Percentiles rank a stretch among this genome's conserved stretches.
These are phyloP conservation scores for Rhodeus uyekii DNA, from an alignment of 2,797 vertebrate genomes.

Conservation along the genomic window DNA sequence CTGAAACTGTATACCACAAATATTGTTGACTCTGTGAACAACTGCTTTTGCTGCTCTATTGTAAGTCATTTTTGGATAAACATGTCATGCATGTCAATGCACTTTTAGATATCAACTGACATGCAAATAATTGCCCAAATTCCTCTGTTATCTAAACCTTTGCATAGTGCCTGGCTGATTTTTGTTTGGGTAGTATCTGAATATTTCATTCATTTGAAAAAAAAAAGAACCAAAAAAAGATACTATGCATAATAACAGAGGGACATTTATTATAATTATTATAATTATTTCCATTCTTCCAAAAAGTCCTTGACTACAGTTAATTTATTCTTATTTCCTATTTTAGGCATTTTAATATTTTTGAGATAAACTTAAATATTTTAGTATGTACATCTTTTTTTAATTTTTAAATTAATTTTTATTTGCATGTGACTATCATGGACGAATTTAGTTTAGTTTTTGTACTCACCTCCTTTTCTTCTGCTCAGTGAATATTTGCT, in stretches of 20 bases:
- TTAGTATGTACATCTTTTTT: neutral
- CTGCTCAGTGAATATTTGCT: constrained; percentile 19
- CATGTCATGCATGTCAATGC: no score
- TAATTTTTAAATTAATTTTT: neutral
- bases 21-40: neutral
- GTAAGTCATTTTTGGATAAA: neutral
- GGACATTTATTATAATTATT: no score
- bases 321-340: neutral
- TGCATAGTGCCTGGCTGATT: neutral
- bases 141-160: neutral
- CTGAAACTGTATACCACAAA: neutral
- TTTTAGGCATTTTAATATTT: neutral
- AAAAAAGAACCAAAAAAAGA: no score
- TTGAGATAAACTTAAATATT: neutral
- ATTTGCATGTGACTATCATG: neutral
- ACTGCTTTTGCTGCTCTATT: neutral
- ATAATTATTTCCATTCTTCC: neutral
- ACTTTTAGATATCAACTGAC: neutral
- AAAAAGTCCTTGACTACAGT: neutral
- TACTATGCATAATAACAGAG: neutral
- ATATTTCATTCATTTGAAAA: neutral
- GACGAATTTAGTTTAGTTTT: neutral
- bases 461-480: constrained; percentile 50
- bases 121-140: neutral
- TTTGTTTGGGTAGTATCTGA: neutral